These are phyloP conservation scores for Saguinus imperator DNA, from an alignment of 2,113 vertebrate species.

Conservation along the genomic window DNA sequence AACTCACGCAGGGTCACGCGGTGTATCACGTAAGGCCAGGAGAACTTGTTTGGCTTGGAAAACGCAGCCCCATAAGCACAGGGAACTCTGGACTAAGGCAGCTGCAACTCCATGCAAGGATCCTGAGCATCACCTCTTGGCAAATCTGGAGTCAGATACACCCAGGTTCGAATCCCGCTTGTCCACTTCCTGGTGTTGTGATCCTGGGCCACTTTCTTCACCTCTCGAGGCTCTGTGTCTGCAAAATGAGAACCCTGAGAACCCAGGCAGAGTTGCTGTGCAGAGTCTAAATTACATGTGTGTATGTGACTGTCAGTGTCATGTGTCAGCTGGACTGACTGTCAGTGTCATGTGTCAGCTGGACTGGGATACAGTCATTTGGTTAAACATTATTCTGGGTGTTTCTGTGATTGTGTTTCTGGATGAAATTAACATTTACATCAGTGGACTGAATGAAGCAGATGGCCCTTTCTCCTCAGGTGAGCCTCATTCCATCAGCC, in stretches of 20 bases:
- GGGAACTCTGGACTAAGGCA: neutral
- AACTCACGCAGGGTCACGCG: accelerated
- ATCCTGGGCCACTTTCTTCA: neutral
- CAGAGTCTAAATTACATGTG: too few species aligned
- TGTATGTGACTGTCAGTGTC: too few species aligned
- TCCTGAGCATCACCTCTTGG: neutral
- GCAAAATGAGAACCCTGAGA: neutral
- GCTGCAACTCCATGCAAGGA: neutral
- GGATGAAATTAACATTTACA: neutral
- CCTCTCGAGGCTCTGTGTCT: too few species aligned
- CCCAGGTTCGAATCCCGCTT: neutral
- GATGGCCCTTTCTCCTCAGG: too few species aligned
- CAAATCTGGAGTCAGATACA: neutral
- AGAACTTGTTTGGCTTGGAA: neutral
- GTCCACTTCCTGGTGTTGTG: too few species aligned
- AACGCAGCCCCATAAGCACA: neutral
- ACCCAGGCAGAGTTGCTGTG: neutral
- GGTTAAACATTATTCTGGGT: neutral
- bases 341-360: too few species aligned
- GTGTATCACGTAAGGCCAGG: neutral
- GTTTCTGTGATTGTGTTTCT: neutral
- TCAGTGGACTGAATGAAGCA: too few species aligned
- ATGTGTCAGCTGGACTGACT: neutral
- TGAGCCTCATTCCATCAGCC: neutral
- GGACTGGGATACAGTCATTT: neutral